A percentile compares a stretch with the other conserved stretches of the same genome.
phyloP scores from a whole-genome alignment of 2,797 vertebrate species.

The Sphaeramia orbicularis region DNA sequence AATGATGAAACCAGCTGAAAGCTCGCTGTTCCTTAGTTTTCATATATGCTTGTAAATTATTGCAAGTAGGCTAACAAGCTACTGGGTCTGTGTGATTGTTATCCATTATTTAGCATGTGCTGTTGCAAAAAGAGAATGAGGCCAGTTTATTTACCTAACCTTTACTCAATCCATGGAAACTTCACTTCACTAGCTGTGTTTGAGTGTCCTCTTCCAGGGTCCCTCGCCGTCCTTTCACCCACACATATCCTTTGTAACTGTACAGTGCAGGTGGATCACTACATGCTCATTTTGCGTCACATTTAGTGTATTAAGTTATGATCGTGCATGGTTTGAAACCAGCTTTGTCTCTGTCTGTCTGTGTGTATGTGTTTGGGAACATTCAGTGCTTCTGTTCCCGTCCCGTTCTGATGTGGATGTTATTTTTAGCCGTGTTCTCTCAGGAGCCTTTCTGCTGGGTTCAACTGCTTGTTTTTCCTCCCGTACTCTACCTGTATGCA shows the following conservation, averaged over 20 bases:
- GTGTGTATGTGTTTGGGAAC: conserved; percentile 59
- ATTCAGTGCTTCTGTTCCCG: conserved; percentile 68
- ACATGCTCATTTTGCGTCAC: conserved; percentile 7
- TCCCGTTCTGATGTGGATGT: conserved; percentile 59
- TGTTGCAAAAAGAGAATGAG: not conserved
- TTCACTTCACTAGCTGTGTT: not conserved
- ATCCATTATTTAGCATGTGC: conserved; percentile 7
- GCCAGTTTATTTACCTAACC: not conserved
- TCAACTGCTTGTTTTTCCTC: conserved; percentile 70
- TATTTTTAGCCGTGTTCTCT: conserved; percentile 79
- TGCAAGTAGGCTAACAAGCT: not conserved
- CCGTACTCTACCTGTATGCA: conserved; percentile 61
- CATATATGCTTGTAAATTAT: not conserved
- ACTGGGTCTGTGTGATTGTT: not conserved
- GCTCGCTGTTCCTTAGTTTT: not conserved
- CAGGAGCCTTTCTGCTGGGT: conserved; percentile 69
- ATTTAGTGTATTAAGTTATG: conserved; percentile 30
- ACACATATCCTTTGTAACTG: not conserved
- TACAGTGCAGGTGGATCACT: conserved; percentile 1
- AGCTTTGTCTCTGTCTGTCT: conserved; percentile 35
- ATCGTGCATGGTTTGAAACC: conserved; percentile 29
- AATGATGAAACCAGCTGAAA: not conserved
- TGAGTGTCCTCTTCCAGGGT: conserved; percentile 8
- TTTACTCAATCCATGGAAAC: conserved; percentile 9
- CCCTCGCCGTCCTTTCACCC: not conserved